A percentile compares a stretch with the other conserved stretches of the same genome.
Evolutionary conservation across 2,113 vertebrate genomes (phyloP).

Genomic region (Cyanoliseus patagonus): DNA sequence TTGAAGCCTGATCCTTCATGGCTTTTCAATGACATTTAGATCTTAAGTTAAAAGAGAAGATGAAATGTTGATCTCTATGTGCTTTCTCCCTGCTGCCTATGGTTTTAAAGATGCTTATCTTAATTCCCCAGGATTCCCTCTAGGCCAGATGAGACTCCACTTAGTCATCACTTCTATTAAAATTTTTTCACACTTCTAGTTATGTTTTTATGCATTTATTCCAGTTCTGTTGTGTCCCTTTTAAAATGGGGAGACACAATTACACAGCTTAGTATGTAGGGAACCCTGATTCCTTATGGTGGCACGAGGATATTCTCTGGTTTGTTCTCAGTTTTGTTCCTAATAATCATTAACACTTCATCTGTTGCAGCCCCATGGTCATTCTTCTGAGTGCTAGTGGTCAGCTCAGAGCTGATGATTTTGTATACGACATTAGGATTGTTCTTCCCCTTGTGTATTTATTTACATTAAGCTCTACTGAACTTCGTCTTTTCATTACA

Average conservation of each 20-base stretch:
- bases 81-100: neutral
- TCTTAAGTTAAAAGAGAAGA: neutral
- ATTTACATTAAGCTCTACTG: neutral
- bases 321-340: neutral
- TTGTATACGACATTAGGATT: neutral
- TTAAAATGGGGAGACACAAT: neutral
- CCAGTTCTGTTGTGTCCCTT: neutral
- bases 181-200: neutral
- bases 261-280: neutral
- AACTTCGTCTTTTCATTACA: neutral
- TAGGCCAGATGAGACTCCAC: neutral
- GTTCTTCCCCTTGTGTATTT: neutral
- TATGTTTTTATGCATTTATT: neutral
- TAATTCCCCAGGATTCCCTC: neutral
- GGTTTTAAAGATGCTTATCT: neutral
- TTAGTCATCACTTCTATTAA: neutral
- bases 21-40: neutral
- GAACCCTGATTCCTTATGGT: neutral
- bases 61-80: neutral
- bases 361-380: neutral
- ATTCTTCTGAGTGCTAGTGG: neutral
- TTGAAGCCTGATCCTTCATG: neutral
- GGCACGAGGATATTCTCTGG: neutral
- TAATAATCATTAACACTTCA: neutral
- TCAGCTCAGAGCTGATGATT: neutral